A percentile compares a stretch with the other conserved stretches of the same genome.
Conservation (phyloP, 2,797 vertebrate genomes). For the Hafferia zeledoni region DNA sequence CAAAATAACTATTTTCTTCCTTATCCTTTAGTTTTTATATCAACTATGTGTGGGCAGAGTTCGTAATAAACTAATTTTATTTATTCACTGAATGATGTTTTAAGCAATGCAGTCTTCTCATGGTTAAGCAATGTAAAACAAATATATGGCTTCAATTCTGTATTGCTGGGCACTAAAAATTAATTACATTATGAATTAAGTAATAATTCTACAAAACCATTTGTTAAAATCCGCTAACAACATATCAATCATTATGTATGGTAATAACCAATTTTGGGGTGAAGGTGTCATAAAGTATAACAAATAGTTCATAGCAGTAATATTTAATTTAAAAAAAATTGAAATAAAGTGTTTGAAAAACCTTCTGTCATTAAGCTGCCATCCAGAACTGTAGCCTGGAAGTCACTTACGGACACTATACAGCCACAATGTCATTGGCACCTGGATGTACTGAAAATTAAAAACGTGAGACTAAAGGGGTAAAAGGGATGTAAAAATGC, state of each 20-base stretch:
- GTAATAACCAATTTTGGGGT: neutral
- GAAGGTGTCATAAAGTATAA: conserved; percentile 1
- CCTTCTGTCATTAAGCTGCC: conserved; percentile 59
- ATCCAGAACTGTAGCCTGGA: neutral
- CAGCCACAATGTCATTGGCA: neutral
- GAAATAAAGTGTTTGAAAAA: conserved; percentile 28
- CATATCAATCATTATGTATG: neutral
- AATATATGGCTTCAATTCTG: conserved; percentile 10
- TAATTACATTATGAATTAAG: conserved; percentile 44
- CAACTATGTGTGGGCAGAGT: neutral
- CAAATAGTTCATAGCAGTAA: neutral
- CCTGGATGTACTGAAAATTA: neutral
- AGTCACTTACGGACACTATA: neutral
- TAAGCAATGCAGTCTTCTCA: neutral
- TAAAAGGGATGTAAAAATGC: conserved; percentile 17
- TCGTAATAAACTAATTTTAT: conserved; percentile 12
- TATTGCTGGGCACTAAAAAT: neutral
- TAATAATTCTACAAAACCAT: conserved; percentile 48
- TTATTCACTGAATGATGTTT: conserved; percentile 2
- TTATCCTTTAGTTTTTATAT: neutral
- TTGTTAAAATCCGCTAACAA: conserved; percentile 40
- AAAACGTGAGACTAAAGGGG: neutral
- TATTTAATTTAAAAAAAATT: conserved; percentile 27
- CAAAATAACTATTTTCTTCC: neutral
- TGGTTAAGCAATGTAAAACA: conserved; percentile 2